phyloP scores from a whole-genome alignment of 30 jellyfish, hydroid and myxozoan genomes.

The Clytia hemisphaerica region DNA sequence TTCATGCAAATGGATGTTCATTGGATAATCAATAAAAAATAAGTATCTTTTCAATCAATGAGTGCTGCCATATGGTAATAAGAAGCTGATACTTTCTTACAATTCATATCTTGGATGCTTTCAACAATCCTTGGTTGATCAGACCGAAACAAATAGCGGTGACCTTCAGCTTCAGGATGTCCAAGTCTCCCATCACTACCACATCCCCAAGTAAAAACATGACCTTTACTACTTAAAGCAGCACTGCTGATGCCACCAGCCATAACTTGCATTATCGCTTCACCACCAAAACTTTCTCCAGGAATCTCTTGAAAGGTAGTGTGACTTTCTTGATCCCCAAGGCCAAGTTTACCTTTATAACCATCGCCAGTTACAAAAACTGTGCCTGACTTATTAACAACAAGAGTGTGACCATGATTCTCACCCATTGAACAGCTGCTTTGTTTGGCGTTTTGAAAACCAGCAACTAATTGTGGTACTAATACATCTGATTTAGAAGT shows the following conservation, averaged over 20 bases:
- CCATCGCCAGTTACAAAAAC: slow-evolving; percentile 25
- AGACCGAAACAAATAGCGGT: slow-evolving; percentile 20
- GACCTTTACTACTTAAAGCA: neutral
- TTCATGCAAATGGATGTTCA: no score
- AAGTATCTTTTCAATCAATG: no score
- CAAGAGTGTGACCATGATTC: slow-evolving; percentile 22
- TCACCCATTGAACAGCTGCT: slow-evolving; percentile 19
- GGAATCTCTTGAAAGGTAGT: neutral
- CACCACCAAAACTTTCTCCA: neutral
- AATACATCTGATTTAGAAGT: neutral
- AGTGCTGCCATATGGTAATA: slow-evolving; percentile 24
- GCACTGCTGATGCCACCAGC: slow-evolving; percentile 30
- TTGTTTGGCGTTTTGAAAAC: neutral
- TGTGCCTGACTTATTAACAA: neutral
- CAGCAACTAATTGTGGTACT: neutral
- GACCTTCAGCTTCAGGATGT: slow-evolving; percentile 32
- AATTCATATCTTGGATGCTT: neutral
- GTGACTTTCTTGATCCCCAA: slow-evolving; percentile 2
- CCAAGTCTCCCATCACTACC: slow-evolving; percentile 36
- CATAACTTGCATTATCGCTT: neutral
- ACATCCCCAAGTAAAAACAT: slow-evolving; percentile 34
- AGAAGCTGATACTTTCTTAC: slow-evolving; percentile 14
- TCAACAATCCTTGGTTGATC: slow-evolving; percentile 11
- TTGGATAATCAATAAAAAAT: no score
- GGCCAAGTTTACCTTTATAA: slow-evolving; percentile 18